These are phyloP conservation scores for Bucco capensis DNA, from an alignment of 2,113 vertebrate species.

Conservation along the genomic window DNA sequence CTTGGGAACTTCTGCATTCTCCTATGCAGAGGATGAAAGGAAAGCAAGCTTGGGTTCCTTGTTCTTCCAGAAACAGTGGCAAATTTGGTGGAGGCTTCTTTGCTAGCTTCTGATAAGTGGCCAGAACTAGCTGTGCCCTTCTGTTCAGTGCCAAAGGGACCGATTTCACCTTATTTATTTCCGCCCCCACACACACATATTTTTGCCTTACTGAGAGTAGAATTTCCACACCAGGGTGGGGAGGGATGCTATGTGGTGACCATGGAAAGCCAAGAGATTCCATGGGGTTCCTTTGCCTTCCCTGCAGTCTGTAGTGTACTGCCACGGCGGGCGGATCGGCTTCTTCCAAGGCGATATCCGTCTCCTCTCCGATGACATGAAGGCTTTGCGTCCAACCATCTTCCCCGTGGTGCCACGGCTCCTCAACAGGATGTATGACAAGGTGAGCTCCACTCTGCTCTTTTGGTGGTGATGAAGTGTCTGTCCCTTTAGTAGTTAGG, in stretches of 20 bases:
- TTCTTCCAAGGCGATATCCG: slow-evolving; percentile 98
- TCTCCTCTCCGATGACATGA: slow-evolving; percentile 94
- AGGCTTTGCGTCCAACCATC: slow-evolving; percentile 89
- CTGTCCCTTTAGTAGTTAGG: rapidly evolving
- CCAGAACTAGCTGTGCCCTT: neutral
- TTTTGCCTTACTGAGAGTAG: neutral
- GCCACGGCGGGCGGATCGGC: slow-evolving; percentile 91
- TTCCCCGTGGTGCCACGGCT: slow-evolving; percentile 95
- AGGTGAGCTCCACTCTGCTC: slow-evolving; percentile 70
- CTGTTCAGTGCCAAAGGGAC: neutral
- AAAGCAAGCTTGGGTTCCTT: neutral
- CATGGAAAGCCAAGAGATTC: neutral
- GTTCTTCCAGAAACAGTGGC: neutral
- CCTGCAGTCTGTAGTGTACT: slow-evolving; percentile 90
- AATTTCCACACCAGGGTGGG: neutral
- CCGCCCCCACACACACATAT: too few species aligned
- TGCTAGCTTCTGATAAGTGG: neutral
- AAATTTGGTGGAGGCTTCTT: neutral
- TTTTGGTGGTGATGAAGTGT: neutral
- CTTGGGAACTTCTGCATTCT: neutral
- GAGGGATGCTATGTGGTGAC: neutral
- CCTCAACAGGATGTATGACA: slow-evolving; percentile 98
- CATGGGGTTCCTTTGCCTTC: neutral
- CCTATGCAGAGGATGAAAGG: neutral
- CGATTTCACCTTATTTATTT: too few species aligned